These are phyloP conservation scores for Hyaena hyaena DNA, from an alignment of 2,113 vertebrate species.

Conservation along the genomic window DNA sequence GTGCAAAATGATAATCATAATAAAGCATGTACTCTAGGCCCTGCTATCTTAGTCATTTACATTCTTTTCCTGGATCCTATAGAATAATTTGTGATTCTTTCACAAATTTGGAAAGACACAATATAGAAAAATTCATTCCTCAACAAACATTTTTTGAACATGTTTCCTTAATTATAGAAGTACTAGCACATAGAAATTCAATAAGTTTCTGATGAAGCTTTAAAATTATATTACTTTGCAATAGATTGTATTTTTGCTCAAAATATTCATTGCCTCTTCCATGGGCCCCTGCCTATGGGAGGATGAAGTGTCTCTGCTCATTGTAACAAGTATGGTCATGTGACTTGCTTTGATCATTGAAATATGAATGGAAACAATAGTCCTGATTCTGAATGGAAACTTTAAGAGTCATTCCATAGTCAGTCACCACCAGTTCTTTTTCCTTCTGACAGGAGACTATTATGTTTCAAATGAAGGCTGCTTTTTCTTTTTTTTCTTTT, in stretches of 20 bases:
- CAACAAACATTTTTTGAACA: background rate
- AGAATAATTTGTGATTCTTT: background rate
- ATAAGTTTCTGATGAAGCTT: background rate
- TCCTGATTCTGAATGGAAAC: background rate
- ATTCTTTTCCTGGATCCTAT: background rate
- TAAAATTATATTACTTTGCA: background rate
- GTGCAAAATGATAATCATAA: background rate
- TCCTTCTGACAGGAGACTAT: background rate
- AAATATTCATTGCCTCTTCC: background rate
- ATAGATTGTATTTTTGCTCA: background rate
- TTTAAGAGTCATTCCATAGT: background rate
- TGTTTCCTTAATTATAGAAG: background rate
- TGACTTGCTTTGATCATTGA: background rate
- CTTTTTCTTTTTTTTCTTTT: background rate
- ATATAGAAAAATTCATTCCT: background rate
- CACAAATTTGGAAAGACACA: background rate
- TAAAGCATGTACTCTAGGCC: background rate
- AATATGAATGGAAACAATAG: background rate
- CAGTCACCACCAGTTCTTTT: background rate
- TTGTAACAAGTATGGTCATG: background rate
- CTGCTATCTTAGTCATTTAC: background rate
- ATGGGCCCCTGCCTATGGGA: background rate
- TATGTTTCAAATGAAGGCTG: background rate
- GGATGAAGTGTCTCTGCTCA: background rate
- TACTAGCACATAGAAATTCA: background rate